Evolutionary conservation across 2,113 vertebrate species (phyloP), one percentile per base, ranked within the genome.

Genomic region (Rousettus leschenaultii): DNA sequence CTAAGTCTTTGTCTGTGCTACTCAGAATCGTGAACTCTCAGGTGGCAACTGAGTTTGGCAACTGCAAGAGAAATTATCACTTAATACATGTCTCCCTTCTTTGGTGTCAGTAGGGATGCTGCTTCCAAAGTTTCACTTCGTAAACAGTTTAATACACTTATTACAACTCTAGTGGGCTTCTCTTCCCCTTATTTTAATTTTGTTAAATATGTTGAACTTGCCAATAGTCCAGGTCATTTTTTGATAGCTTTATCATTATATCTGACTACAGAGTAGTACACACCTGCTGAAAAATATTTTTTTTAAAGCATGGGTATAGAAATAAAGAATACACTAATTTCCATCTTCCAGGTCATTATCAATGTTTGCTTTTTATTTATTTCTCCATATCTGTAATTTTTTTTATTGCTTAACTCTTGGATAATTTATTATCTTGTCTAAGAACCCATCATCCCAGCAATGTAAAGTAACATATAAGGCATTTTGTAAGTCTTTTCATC

Each of bases 201-300:
- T 80, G 19, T 94, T 78, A 78, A 74, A 70, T 85, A 90, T 93
- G 65, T 95, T 95, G 43, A 97, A 91, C 21, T 85, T 91, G 28
- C 22, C 61, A 83, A 65, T 63, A 85, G 63, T 43, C 26, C 33
- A 53, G 38, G 19, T 11, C 15, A 93, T 35, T 70, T 95, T 63
- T 68, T 26, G 51, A 74, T 63, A 86, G 24, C 24, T 84, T 84
- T 88, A 51, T 84, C 65, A 16, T 55, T 93, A 91, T 91, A 68
- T 65, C 26, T 97, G 40, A 61, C 22, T 75, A 22, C 75, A 84
- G 74, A 73, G 12, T 78, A 30, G 22, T 88, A 70, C 18, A 51
- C 79, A 86, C 45, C 43, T 53, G 74, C 3, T 57, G 28, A 68
- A 92, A 89, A 66, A 45, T 35, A 38, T 1, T 0, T 28, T 28